Evolutionary conservation across 2,797 vertebrate species (phyloP).

Genomic region (Aulostomus chinensis): DNA sequence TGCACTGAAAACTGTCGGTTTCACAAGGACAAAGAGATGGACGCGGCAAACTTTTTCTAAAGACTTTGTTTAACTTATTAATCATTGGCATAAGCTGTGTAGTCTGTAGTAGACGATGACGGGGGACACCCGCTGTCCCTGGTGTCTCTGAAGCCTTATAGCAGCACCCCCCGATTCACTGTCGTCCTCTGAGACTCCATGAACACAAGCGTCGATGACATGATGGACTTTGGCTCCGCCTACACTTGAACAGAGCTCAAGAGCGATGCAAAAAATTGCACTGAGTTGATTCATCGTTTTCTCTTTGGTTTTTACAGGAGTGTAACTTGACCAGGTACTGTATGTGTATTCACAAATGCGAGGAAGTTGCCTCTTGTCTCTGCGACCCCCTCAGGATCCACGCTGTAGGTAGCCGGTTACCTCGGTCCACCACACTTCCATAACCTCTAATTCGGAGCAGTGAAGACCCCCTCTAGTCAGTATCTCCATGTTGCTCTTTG

Average conservation of each 20-base stretch:
- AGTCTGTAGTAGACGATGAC: conserved; percentile 17
- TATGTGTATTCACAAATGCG: conserved; percentile 27
- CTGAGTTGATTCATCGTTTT: conserved; percentile 42
- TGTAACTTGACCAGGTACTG: conserved; percentile 43
- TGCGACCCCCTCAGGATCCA: conserved; percentile 54
- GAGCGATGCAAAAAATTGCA: conserved; percentile 46
- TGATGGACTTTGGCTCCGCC: conserved; percentile 13
- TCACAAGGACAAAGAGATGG: conserved; percentile 6
- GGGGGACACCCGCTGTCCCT: conserved; percentile 41
- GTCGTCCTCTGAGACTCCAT: conserved; percentile 23
- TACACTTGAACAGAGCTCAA: conserved; percentile 57
- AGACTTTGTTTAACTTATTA: conserved; percentile 52
- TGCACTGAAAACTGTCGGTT: conserved; percentile 23
- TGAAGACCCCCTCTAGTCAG: conserved; percentile 50
- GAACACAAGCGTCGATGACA: conserved; percentile 11
- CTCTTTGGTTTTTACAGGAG: conserved; percentile 25
- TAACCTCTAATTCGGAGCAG: conserved; percentile 45
- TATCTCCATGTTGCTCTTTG: conserved; percentile 46
- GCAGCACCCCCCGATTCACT: conserved; percentile 29
- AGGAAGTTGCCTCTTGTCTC: conserved; percentile 38
- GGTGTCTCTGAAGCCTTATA: conserved; percentile 59
- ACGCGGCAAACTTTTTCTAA: conserved; percentile 28
- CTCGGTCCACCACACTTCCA: conserved; percentile 51
- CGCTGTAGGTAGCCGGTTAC: conserved; percentile 25
- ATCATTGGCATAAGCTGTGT: conserved; percentile 52